Conservation (phyloP, 2,888 invertebrate genomes). For the Leptopilina myrica region DNA sequence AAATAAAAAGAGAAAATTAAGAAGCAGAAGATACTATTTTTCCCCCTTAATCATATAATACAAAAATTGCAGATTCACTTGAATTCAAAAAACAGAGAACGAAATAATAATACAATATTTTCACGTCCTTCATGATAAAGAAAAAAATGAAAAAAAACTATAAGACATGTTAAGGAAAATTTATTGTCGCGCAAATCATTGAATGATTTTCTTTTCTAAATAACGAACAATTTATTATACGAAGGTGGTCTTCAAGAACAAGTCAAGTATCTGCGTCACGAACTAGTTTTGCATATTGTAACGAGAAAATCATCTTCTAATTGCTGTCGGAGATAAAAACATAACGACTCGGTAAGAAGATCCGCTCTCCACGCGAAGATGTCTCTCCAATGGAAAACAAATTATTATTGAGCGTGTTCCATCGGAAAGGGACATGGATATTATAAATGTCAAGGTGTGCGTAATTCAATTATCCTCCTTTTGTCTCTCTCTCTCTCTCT, state of each 20-base stretch:
- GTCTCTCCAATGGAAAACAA: constrained; percentile 17
- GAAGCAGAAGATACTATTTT: no score
- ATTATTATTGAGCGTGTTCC: constrained; percentile 23
- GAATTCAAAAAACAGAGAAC: not conserved
- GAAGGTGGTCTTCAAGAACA: constrained; percentile 29
- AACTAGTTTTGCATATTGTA: constrained; percentile 40
- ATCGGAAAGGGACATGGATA: constrained; percentile 29
- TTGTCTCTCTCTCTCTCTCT: not conserved
- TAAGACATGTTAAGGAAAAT: constrained; percentile 7
- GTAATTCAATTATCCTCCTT: constrained; percentile 39
- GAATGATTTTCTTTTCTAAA: constrained; percentile 1
- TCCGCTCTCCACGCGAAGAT: constrained; percentile 34
- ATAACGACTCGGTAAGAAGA: constrained; percentile 34
- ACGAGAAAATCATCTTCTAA: constrained; percentile 40
- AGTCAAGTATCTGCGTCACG: constrained; percentile 34
- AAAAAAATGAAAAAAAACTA: not conserved
- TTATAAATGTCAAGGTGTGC: constrained; percentile 39
- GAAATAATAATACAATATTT: not conserved
- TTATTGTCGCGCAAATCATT: not conserved
- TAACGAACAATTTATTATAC: constrained; percentile 25
- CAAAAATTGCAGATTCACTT: no score
- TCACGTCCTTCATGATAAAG: not conserved
- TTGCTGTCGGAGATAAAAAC: constrained; percentile 32
- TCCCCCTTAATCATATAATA: no score
- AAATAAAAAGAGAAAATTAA: no score